Evolutionary conservation across 2,888 invertebrate species (phyloP), one percentile per base, ranked within the genome.

Genomic region (Cryptus viduatorius): DNA sequence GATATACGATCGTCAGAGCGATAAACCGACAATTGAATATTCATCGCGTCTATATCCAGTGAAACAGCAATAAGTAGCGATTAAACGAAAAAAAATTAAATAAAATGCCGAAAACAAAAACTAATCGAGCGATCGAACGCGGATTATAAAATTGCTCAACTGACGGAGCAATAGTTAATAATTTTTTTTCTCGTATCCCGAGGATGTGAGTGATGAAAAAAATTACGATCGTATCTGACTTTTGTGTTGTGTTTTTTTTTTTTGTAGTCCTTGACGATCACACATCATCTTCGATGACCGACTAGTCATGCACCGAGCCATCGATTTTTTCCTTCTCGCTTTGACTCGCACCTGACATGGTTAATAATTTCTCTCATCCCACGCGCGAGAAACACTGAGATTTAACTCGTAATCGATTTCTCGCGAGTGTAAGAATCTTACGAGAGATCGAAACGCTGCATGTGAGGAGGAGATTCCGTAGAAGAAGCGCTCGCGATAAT

Each of bases 291-390:
- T 80, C 67, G 77, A 78, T 75, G 69, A 86, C 84, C 81, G 86
- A 88, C 89, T 89, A 89, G 89, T 89, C 89, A 89, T 83, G 71
- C 86, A 85, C 75, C 53, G 82, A 87, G 82, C 78, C 83, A 79
- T 72, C 72, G 68, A 73, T 61, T 73, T 53, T 59, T 8, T 53
- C 48, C 59, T 12, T 44, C 42, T 71, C 37, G 61, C 69, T 76
- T 37, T n/a, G 69, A 69, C 44, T 50, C 69, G 5, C n/a, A n/a
- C 46, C 31, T 14, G 12, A 12, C 53, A 67, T n/a, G 48, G 14
- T 61, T 31, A 14, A 5, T 31, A n/a, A 61, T 61, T 29, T 61
- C 29, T 61, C 31, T 31, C 61, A 8, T 14, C 31, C 4, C 8
- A 48, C 10, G n/a, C 8, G 50, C 8, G 37, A 42, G 16, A 56